Evolutionary conservation across 2,113 vertebrate genomes (phyloP), one percentile per base, ranked within the genome.

Genomic region (Upupa epops): DNA sequence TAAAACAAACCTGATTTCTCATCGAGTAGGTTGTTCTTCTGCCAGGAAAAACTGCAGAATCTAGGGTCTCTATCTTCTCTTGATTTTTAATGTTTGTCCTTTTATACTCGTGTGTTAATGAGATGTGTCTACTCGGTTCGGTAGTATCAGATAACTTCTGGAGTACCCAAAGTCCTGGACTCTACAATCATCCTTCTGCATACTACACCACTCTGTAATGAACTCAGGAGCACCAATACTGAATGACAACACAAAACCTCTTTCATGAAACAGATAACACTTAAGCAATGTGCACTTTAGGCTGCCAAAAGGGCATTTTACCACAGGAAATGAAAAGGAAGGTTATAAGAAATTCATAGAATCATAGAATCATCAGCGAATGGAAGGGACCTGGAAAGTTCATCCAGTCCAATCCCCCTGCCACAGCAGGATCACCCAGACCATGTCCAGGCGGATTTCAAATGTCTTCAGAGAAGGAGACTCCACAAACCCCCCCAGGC

Each of bases 261-360:
- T 65, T 64, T 28, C 2, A 0, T 56, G 46, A 87, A 89, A 69
- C 20, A 90, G 72, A 76, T 73, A 59, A 77, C 64, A 74, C 29
- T 73, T 88, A 60, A 89, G 72, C 24, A 17, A 26, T 17, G n/a
- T 86, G 61, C 56, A 91, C 52, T 63, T 88, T 28, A 52, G 37
- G 40, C 79, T 94, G 79, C 65, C 79, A 90, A 86, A 93, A 86
- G 86, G 54, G 60, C 69, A 81, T 61, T 91, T 51, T 2, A 91
- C 77, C 18, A 10, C 7, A 45, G n/a, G 70, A 83, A 21, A 1
- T 73, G 52, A 66, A 64, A 92, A 80, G 82, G 64, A 94, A 74
- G 65, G 40, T 77, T 80, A n/a, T 64, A 45, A 74, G 71, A 60
- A 92, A 89, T 89, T 73, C n/a, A 15, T 15, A 42, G 40, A 42